phyloP scores from a whole-genome alignment of 2,888 invertebrate genomes.

The Aleiodes leptofemur region DNA sequence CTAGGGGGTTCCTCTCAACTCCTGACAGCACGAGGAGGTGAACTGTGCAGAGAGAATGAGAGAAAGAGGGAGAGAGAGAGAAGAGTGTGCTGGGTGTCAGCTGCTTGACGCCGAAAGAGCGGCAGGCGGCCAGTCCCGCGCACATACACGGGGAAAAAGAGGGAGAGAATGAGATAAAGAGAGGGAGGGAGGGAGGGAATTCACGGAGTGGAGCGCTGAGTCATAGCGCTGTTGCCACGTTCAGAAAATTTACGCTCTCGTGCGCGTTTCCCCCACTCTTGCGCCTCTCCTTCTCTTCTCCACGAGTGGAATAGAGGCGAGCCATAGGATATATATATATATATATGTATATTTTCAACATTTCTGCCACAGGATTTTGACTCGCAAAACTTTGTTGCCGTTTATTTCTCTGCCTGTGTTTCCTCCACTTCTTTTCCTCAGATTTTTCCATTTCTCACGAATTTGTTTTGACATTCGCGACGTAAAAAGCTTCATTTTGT shows the following conservation, averaged over 20 bases:
- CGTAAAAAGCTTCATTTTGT: no score
- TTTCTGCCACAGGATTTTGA: constrained; percentile 12
- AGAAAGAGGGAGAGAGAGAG: constrained; percentile 54
- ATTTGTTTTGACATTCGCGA: no score
- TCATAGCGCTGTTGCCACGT: constrained; percentile 74
- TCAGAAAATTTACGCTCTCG: constrained; percentile 58
- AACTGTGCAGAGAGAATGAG: constrained; percentile 31
- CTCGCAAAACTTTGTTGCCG: neutral
- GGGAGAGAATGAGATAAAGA: constrained; percentile 52
- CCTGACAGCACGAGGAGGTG: constrained; percentile 37
- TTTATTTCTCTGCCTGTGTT: no score
- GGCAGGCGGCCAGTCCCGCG: constrained; percentile 49
- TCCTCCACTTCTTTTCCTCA: no score
- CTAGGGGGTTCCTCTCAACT: constrained; percentile 20
- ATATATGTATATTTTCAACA: neutral
- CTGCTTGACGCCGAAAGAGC: constrained; percentile 65
- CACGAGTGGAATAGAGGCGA: neutral
- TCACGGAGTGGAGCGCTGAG: constrained; percentile 69
- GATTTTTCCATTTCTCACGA: constrained; percentile 6
- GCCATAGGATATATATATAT: constrained; percentile 11
- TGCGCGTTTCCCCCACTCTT: constrained; percentile 41
- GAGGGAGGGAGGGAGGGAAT: constrained; percentile 52
- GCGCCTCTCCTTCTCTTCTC: constrained; percentile 1
- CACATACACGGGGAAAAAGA: constrained; percentile 36
- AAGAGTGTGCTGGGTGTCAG: constrained; percentile 69